Conservation (phyloP, 2,888 invertebrate species). For the Dioctria linearis region DNA sequence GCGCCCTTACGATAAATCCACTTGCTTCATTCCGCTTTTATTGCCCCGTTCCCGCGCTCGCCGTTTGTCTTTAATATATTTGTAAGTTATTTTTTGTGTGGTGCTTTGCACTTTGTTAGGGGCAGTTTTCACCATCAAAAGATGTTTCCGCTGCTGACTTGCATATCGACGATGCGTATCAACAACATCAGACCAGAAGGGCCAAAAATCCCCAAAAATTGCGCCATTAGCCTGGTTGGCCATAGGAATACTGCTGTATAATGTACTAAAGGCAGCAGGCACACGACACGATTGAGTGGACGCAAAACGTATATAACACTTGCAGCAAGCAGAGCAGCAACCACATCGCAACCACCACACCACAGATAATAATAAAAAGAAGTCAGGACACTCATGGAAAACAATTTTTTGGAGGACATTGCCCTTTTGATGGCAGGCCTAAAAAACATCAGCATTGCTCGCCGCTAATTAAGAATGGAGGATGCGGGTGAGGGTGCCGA, state of each 20-base stretch:
- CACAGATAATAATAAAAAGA: constrained; percentile 3
- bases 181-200: constrained; percentile 25
- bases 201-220: constrained; percentile 44
- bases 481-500: constrained; percentile 31
- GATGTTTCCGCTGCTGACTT: constrained; percentile 40
- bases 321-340: constrained; percentile 14
- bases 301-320: constrained; percentile 40
- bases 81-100: background rate
- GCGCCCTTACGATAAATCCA: constrained; percentile 20
- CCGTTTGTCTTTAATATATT: background rate
- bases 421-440: constrained; percentile 20
- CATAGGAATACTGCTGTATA: background rate
- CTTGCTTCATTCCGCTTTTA: constrained; percentile 14
- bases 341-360: constrained; percentile 13
- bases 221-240: constrained; percentile 26
- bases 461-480: constrained; percentile 31
- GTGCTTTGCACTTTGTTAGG: constrained; percentile 24
- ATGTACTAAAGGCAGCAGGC: constrained; percentile 29
- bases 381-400: constrained; percentile 35
- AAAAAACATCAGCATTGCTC: constrained; percentile 23
- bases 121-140: constrained; percentile 44
- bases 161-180: constrained; percentile 33
- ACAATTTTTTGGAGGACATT: constrained; percentile 51
- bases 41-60: background rate
- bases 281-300: constrained; percentile 47